Conservation (phyloP, 1,140 invertebrate genomes). For the Pachyrhynchus sulphureomaculatus region DNA sequence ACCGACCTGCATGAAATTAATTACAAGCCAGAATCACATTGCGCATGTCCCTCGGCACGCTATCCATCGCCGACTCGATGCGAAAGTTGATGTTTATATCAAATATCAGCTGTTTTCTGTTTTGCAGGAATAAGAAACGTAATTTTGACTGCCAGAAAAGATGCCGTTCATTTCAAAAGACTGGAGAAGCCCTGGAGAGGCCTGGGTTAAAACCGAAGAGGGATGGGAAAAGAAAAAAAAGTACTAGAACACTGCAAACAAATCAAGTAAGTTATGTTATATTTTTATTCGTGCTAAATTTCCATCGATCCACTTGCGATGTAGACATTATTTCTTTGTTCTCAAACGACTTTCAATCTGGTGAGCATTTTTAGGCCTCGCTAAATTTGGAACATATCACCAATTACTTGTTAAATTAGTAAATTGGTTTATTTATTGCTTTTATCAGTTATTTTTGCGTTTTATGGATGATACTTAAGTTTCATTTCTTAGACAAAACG, state of each 20-base stretch:
- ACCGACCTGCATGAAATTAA: too few species aligned
- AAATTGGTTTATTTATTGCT: not conserved
- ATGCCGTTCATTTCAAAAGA: constrained; percentile 97
- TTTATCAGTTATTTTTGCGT: not conserved
- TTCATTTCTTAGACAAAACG: too few species aligned
- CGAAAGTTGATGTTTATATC: constrained; percentile 28
- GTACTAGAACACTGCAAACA: constrained; percentile 69
- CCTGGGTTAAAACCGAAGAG: constrained; percentile 96
- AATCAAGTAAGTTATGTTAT: constrained; percentile 44
- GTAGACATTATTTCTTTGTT: constrained; percentile 56
- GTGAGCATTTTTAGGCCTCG: not conserved
- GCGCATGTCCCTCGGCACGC: too few species aligned
- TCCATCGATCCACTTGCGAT: constrained; percentile 39
- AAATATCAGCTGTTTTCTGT: constrained; percentile 33
- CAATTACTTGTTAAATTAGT: not conserved
- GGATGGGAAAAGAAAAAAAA: constrained; percentile 95
- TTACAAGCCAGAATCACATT: too few species aligned
- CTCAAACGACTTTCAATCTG: constrained; percentile 41
- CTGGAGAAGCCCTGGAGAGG: constrained; percentile 94
- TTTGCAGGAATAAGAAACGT: constrained; percentile 13
- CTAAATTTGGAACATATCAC: not conserved
- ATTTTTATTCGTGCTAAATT: constrained; percentile 15
- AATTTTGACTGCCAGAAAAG: constrained; percentile 14
- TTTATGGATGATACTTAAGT: not conserved
- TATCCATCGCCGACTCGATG: not conserved